Percentiles rank a stretch among this genome's conserved stretches.
These are phyloP conservation scores for Nomada lathburiana DNA, from an alignment of 2,888 invertebrate genomes.

Conservation along the genomic window DNA sequence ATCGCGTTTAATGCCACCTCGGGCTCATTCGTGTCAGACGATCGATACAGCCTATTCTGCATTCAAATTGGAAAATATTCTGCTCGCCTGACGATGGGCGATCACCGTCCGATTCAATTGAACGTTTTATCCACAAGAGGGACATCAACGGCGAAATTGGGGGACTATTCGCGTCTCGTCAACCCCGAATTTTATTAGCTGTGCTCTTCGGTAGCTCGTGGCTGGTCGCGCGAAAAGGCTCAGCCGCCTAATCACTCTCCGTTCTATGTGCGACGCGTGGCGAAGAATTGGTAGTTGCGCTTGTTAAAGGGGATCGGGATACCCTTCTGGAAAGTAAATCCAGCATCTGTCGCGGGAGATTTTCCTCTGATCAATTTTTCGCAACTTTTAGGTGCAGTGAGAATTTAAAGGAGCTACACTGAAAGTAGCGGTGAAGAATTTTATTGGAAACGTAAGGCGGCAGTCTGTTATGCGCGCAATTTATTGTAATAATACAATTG, in stretches of 20 bases:
- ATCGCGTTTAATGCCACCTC: slow-evolving; percentile 29
- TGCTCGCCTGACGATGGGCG: slow-evolving; percentile 14
- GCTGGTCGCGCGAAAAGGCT: slow-evolving; percentile 49
- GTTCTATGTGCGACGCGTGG: slow-evolving; percentile 61
- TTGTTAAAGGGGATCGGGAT: slow-evolving; percentile 36
- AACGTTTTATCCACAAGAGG: slow-evolving; percentile 30
- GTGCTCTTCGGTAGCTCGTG: slow-evolving; percentile 27
- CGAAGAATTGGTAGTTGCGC: slow-evolving; percentile 54
- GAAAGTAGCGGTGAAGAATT: no score
- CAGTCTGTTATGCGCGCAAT: no score
- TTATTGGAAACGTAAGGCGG: no score
- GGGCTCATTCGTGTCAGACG: slow-evolving; percentile 10
- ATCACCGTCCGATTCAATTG: slow-evolving; percentile 58
- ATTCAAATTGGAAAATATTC: slow-evolving; percentile 43
- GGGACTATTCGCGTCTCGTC: not conserved
- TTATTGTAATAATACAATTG: no score
- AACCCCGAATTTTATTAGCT: slow-evolving; percentile 55
- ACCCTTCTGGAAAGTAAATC: slow-evolving; percentile 19
- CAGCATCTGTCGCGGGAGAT: slow-evolving; percentile 60
- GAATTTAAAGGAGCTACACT: no score
- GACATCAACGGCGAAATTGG: slow-evolving; percentile 34
- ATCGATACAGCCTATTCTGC: slow-evolving; percentile 14
- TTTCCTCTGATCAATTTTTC: not conserved
- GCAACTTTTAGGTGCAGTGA: no score
- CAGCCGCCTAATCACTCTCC: slow-evolving; percentile 57